These are phyloP conservation scores for Chauna torquata DNA, from an alignment of 2,113 vertebrate genomes.

Conservation along the genomic window DNA sequence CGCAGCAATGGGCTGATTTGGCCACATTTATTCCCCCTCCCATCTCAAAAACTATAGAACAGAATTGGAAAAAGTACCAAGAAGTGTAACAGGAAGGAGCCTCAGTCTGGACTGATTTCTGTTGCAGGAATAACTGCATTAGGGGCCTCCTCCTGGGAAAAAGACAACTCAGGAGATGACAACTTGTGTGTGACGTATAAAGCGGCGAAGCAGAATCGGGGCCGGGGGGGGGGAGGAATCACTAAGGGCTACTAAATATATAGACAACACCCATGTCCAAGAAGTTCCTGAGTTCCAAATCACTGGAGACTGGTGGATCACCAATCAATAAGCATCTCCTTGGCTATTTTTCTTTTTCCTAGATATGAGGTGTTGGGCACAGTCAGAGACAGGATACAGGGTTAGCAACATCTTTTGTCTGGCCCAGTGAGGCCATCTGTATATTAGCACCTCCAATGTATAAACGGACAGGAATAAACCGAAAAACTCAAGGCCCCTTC, in stretches of 20 bases:
- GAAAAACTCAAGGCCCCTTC: neutral
- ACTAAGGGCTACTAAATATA: neutral
- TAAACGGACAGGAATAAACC: neutral
- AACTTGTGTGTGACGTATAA: neutral
- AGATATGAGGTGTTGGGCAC: neutral
- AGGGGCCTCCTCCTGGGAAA: neutral
- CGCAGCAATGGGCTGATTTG: neutral
- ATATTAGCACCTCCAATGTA: neutral
- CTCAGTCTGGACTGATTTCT: neutral
- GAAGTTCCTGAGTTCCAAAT: accelerated
- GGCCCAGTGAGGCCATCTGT: neutral
- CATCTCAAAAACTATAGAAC: neutral
- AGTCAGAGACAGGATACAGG: neutral
- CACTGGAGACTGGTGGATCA: neutral
- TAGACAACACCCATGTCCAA: accelerated
- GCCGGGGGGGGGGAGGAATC: accelerated
- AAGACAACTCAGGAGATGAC: neutral
- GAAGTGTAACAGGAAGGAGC: neutral
- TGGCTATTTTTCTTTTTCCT: neutral
- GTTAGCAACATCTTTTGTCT: neutral
- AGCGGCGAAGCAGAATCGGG: neutral
- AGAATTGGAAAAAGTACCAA: neutral
- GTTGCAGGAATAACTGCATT: neutral
- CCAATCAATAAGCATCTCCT: neutral
- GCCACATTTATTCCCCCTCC: neutral